Conservation (phyloP, 1,140 invertebrate genomes). For the Uloborus diversus region DNA sequence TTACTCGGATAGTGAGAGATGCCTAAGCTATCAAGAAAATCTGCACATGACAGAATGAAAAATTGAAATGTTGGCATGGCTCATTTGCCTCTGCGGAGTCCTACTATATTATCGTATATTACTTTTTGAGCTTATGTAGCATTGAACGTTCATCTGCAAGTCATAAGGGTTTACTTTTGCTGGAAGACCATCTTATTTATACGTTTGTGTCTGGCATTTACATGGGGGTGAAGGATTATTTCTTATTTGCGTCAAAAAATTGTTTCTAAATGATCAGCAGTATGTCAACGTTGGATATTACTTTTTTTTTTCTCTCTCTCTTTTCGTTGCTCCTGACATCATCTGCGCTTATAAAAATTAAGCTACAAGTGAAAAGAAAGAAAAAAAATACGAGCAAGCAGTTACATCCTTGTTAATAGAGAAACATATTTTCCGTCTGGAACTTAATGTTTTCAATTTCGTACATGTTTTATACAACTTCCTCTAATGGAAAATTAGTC, state of each 20-base stretch:
- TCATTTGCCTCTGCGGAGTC: slow-evolving; percentile 31
- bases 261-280: slow-evolving; percentile 1
- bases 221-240: background rate
- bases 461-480: slow-evolving; percentile 21
- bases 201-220: slow-evolving; percentile 26
- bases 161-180: slow-evolving; percentile 15
- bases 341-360: slow-evolving; percentile 44
- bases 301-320: background rate
- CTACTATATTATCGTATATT: slow-evolving; percentile 43
- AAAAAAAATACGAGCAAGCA: slow-evolving; percentile 2
- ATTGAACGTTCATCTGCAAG: slow-evolving; percentile 35
- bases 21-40: slow-evolving; percentile 34
- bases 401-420: slow-evolving; percentile 43
- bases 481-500: slow-evolving; percentile 44
- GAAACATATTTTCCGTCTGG: slow-evolving; percentile 23
- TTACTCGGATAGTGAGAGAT: background rate
- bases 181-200: slow-evolving; percentile 17
- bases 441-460: slow-evolving; percentile 30
- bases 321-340: background rate
- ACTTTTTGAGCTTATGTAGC: slow-evolving; percentile 41
- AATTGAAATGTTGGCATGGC: slow-evolving; percentile 43
- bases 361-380: slow-evolving; percentile 1
- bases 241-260: slow-evolving; percentile 5
- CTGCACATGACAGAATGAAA: slow-evolving; percentile 48
- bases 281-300: background rate